Percentiles rank a stretch among this genome's conserved stretches.
phyloP scores from a whole-genome alignment of 53 echinoderm and acorn worm genomes.

The Arbacia lixula region DNA sequence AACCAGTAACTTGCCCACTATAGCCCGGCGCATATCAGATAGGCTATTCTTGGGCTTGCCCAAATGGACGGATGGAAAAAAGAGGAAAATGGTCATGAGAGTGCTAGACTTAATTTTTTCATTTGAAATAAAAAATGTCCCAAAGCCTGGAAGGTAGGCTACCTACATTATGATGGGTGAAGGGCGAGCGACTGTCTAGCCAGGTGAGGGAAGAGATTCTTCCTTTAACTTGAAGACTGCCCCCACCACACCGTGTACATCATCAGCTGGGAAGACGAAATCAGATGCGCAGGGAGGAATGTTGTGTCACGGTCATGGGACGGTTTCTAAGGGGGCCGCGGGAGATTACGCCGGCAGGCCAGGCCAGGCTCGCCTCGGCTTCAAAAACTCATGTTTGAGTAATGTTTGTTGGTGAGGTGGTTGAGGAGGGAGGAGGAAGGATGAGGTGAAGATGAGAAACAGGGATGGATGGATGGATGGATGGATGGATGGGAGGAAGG shows the following conservation, averaged over 20 bases:
- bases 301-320: slow-evolving; percentile 36
- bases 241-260: slow-evolving; percentile 42
- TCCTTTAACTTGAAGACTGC: slow-evolving; percentile 41
- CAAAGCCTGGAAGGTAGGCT: no score
- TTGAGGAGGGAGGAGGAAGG: neutral
- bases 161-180: no score
- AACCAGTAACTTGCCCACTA: no score
- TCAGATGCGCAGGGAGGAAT: slow-evolving; percentile 42
- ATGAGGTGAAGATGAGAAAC: neutral
- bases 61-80: no score
- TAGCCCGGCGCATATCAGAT: no score
- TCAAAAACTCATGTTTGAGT: slow-evolving; percentile 1
- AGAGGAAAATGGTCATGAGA: no score
- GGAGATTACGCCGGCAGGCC: slow-evolving; percentile 14
- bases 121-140: no score
- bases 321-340: slow-evolving; percentile 9
- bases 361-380: neutral
- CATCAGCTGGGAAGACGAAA: slow-evolving; percentile 29
- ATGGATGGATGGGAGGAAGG: neutral
- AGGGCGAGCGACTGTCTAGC: neutral
- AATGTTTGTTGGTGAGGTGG: slow-evolving; percentile 7
- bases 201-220: neutral
- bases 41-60: no score
- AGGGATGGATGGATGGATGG: neutral
- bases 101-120: no score